phyloP scores from a whole-genome alignment of 1,140 invertebrate genomes.

The Ceratosolen fusciceps region DNA sequence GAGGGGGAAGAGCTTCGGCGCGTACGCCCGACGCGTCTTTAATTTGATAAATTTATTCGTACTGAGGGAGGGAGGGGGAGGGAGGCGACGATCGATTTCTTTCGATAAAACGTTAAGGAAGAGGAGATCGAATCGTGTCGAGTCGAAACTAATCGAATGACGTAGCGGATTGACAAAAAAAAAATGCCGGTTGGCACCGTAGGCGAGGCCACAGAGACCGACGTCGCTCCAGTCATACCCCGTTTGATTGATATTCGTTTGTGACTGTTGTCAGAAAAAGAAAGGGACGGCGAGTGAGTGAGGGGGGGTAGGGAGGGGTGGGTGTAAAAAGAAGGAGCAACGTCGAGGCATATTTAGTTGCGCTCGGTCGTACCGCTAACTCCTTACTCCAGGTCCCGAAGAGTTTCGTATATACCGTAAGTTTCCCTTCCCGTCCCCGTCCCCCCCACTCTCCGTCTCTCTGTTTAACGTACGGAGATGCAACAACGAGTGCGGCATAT shows the following conservation, averaged over 20 bases:
- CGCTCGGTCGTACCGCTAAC: neutral
- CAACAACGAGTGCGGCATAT: neutral
- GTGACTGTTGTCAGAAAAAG: neutral
- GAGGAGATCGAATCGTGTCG: no score
- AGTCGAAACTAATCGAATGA: no score
- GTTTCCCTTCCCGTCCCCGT: neutral
- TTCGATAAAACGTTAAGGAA: no score
- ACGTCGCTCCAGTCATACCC: neutral
- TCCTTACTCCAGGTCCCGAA: neutral
- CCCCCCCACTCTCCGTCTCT: no score
- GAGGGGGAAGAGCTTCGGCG: no score
- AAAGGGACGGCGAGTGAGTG: neutral
- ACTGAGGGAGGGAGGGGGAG: no score
- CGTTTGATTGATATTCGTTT: neutral
- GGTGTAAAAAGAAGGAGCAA: neutral
- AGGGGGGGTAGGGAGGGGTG: neutral
- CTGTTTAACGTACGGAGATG: neutral
- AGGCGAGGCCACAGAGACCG: no score
- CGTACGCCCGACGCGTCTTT: no score
- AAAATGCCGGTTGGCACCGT: no score
- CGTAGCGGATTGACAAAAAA: no score
- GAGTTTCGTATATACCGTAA: conserved; percentile 10
- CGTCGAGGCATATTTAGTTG: neutral
- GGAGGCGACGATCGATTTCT: no score
- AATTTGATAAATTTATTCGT: no score